Base-by-base conservation (phyloP, 2,113 vertebrate genomes). In the Procavia capensis region DNA sequence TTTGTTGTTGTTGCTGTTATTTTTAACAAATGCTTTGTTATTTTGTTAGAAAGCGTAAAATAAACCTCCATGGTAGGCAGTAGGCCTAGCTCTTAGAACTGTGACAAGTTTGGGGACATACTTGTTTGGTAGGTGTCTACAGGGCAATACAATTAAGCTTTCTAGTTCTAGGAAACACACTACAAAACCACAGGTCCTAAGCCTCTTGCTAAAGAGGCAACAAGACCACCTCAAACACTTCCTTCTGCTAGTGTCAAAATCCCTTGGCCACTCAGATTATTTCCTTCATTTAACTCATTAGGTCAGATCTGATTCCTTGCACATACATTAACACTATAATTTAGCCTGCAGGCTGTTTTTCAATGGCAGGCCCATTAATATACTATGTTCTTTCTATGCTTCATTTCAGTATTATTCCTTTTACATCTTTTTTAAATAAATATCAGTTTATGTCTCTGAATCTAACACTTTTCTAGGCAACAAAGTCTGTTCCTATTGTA, bases 371-470 rank as follows among this genome's bases (percentile, higher is more conserved):
- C 6, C 29, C 3, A 81, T 50, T 59, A 57, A 59, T 72, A 95
- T 82, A 72, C 39, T 74, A 39, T 8, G 17, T 41, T 93, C 31
- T 6, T 89, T 75, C 11, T 75, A 80, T 74, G 45, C 1, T 74
- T n/a, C 16, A 68, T 76, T 89, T 94, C 13, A 63, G 8, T 68
- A 79, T 90, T 64, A 85, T 82, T 82, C 29, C 22, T 83, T 89
- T 95, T 29, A 22, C 17, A n/a, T 68, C 78, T 45, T 59, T 84
- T 94, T 92, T 92, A 92, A 36, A 84, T 74, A 31, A 79, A 59
- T 6, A 61, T 20, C 9, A 64, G 17, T 84, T 41, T 64, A 22
- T 31, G 5, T 72, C 10, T 91, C 54, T 95, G 29, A 76, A 59
- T 70, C 4, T 22, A 83, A 43, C 50, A 7, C 19, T 90, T 47